Conservation (phyloP, 2,113 vertebrate genomes). For the Bettongia penicillata region DNA sequence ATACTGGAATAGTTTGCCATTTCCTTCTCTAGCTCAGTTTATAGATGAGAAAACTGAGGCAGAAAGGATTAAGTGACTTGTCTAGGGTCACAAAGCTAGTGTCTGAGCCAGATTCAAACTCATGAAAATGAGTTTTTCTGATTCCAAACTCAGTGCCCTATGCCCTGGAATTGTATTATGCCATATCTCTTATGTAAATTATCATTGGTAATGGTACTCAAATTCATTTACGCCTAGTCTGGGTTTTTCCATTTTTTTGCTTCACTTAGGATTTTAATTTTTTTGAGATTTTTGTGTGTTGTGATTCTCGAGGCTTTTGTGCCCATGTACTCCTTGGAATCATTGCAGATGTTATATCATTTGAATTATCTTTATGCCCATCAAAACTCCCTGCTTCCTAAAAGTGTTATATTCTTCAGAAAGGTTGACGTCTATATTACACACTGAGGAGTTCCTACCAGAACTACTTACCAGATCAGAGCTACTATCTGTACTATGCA, state of each 20-base stretch:
- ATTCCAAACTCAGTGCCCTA: not conserved
- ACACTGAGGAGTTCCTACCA: not conserved
- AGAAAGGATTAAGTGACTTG: not conserved
- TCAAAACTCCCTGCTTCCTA: not conserved
- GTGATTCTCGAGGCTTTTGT: not conserved
- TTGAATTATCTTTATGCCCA: not conserved
- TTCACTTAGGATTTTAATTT: not conserved
- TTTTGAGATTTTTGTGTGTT: not conserved
- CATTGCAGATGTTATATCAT: not conserved
- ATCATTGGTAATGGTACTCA: not conserved
- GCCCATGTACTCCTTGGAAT: not conserved
- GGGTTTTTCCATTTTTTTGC: not conserved
- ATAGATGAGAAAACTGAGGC: not conserved
- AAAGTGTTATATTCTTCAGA: not conserved
- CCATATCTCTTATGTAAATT: not conserved
- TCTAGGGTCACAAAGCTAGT: not conserved
- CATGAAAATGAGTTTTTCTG: not conserved
- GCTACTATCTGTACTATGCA: not conserved
- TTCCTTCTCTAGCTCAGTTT: not conserved
- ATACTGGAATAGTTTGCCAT: not conserved
- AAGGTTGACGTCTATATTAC: not conserved
- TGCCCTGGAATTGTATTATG: not conserved
- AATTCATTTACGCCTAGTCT: not conserved
- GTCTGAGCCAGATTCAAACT: not conserved
- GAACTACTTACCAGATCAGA: not conserved